Evolutionary conservation across 2,797 vertebrate genomes (phyloP).

Genomic region (Poeciliopsis gracilis): DNA sequence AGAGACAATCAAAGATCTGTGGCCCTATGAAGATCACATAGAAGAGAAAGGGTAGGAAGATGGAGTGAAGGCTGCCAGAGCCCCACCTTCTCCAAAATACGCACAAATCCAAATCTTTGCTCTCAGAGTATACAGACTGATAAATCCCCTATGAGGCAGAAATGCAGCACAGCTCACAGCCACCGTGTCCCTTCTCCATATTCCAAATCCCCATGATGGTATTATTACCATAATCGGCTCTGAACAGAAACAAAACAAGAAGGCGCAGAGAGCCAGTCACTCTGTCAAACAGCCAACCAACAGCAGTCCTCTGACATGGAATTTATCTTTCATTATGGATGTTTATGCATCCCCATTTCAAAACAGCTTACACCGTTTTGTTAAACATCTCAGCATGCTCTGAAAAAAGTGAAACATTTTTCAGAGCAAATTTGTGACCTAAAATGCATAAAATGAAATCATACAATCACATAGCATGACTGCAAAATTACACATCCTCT

Average conservation of each 20-base stretch:
- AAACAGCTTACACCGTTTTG: background rate
- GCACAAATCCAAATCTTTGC: conserved; percentile 7
- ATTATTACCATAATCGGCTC: conserved; percentile 59
- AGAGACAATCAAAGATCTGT: conserved; percentile 13
- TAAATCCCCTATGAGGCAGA: conserved; percentile 48
- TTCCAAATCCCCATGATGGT: conserved; percentile 49
- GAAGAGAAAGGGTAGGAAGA: conserved; percentile 8
- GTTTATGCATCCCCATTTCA: background rate
- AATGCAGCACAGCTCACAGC: conserved; percentile 42
- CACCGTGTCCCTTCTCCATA: conserved; percentile 34
- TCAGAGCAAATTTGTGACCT: no score
- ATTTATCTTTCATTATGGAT: background rate
- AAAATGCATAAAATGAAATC: background rate
- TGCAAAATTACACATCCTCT: background rate
- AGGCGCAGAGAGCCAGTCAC: conserved; percentile 6
- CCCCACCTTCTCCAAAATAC: conserved; percentile 6
- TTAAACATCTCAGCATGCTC: background rate
- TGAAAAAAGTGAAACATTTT: background rate
- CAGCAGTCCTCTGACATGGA: background rate
- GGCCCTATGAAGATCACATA: conserved; percentile 12
- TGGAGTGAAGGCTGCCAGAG: conserved; percentile 6
- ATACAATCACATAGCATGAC: background rate
- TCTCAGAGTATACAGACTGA: conserved; percentile 14
- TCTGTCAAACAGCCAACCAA: conserved; percentile 1
- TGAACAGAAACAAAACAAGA: conserved; percentile 42